Evolutionary conservation across 2,888 invertebrate genomes (phyloP).

Genomic region (Criorhina ranunculi): DNA sequence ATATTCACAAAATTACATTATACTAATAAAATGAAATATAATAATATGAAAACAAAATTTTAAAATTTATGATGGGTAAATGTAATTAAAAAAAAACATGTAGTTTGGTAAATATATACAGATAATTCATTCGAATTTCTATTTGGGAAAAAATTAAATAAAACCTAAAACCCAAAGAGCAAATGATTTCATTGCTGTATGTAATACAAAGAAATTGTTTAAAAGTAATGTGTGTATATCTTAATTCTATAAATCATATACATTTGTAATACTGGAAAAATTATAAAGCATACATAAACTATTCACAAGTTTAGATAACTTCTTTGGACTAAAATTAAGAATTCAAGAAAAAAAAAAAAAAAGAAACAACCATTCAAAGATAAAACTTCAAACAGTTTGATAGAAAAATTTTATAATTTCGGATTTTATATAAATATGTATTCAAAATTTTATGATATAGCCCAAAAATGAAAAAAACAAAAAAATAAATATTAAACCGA

Average conservation of each 20-base stretch:
- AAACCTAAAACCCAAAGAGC: constrained; percentile 20
- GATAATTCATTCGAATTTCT: constrained; percentile 59
- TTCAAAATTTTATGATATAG: constrained; percentile 71
- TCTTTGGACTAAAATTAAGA: constrained; percentile 56
- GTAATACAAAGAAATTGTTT: constrained; percentile 77
- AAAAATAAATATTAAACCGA: constrained; percentile 14
- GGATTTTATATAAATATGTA: constrained; percentile 65
- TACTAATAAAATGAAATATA: constrained; percentile 43
- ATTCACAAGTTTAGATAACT: constrained; percentile 74
- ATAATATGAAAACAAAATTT: constrained; percentile 41
- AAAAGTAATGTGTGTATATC: constrained; percentile 52
- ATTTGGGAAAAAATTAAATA: constrained; percentile 27
- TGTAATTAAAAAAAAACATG: constrained; percentile 59
- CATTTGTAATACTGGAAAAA: constrained; percentile 51
- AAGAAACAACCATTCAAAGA: constrained; percentile 35
- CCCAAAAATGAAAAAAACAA: constrained; percentile 45
- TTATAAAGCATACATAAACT: constrained; percentile 60
- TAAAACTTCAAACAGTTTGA: constrained; percentile 59
- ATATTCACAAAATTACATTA: constrained; percentile 80
- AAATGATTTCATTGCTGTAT: constrained; percentile 75
- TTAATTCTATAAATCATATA: constrained; percentile 65
- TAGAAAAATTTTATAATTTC: constrained; percentile 75
- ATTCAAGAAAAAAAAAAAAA: constrained; percentile 41
- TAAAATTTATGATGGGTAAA: constrained; percentile 58
- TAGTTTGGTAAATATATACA: constrained; percentile 76